phyloP scores from a whole-genome alignment of 37 sponge, comb jelly and placozoan species.

The Aplysina aerophoba region DNA sequence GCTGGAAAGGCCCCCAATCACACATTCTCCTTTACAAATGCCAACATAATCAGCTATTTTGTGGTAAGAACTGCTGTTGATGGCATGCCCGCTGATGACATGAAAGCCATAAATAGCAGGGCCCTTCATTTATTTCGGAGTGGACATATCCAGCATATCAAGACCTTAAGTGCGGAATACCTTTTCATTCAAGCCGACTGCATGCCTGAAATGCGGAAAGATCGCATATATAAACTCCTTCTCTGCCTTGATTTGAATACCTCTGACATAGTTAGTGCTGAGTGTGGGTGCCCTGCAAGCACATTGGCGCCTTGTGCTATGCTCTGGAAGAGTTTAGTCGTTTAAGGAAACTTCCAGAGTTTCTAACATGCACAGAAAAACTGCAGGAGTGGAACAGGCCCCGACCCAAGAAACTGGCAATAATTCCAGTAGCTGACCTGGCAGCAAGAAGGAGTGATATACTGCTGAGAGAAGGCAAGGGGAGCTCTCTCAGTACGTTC shows the following conservation, averaged over 20 bases:
- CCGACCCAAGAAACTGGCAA: conserved; percentile 26
- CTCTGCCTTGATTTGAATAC: neutral
- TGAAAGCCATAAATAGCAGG: conserved; percentile 41
- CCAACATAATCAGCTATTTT: conserved; percentile 43
- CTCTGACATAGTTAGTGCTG: conserved; percentile 38
- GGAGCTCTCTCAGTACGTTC: conserved; percentile 4
- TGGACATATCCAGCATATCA: conserved; percentile 51
- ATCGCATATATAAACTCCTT: conserved; percentile 28
- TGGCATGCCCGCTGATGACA: conserved; percentile 30
- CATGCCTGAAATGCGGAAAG: conserved; percentile 49
- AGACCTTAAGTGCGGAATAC: neutral
- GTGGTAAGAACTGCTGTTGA: conserved; percentile 33
- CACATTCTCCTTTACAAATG: conserved; percentile 21
- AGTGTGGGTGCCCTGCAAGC: conserved; percentile 69
- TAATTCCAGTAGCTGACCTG: conserved; percentile 36
- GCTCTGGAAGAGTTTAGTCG: conserved; percentile 31
- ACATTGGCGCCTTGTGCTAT: conserved; percentile 62
- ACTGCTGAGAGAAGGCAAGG: neutral
- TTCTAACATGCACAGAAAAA: conserved; percentile 32
- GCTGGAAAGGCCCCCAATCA: neutral
- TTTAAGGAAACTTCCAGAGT: conserved; percentile 30
- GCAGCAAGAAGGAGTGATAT: conserved; percentile 20
- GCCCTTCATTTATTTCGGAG: conserved; percentile 48
- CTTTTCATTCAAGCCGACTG: conserved; percentile 5
- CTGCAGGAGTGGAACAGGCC: conserved; percentile 56